Evolutionary conservation across 2,113 vertebrate genomes (phyloP).

Genomic region (Anoura caudifer): DNA sequence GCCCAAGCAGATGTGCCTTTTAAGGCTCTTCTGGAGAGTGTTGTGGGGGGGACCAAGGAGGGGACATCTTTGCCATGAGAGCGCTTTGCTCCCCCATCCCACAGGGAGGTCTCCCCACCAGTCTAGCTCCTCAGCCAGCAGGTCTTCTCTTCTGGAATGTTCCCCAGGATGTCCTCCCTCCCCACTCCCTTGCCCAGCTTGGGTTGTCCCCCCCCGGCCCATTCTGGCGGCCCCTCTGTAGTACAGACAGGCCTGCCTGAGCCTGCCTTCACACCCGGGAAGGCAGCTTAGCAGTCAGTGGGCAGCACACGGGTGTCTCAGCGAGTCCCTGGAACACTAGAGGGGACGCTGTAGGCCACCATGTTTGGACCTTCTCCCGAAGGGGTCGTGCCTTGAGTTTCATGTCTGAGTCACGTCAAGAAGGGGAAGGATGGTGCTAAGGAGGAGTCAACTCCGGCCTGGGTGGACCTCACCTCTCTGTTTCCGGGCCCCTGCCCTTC

Average conservation of each 20-base stretch:
- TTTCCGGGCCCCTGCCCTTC: neutral
- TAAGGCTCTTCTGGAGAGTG: no score
- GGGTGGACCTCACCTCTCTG: neutral
- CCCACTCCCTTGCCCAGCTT: neutral
- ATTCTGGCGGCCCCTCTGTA: neutral
- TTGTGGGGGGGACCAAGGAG: neutral
- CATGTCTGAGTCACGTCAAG: neutral
- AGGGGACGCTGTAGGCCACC: neutral
- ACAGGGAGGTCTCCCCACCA: neutral
- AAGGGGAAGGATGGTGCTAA: neutral
- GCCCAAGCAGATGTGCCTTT: no score
- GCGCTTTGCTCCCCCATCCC: fast-evolving
- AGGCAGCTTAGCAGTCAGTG: neutral
- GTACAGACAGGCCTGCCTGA: neutral
- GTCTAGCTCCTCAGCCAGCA: neutral
- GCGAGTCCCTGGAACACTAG: neutral
- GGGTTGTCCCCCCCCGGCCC: no score
- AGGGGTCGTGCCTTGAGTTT: neutral
- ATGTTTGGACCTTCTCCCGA: neutral
- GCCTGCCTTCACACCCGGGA: neutral
- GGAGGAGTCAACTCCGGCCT: neutral
- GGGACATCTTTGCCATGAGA: no score
- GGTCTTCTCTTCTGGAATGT: neutral
- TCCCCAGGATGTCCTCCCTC: neutral
- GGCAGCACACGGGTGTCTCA: neutral